These are phyloP conservation scores for Amphipyra berbera DNA, from an alignment of 2,888 invertebrate species.

Conservation along the genomic window DNA sequence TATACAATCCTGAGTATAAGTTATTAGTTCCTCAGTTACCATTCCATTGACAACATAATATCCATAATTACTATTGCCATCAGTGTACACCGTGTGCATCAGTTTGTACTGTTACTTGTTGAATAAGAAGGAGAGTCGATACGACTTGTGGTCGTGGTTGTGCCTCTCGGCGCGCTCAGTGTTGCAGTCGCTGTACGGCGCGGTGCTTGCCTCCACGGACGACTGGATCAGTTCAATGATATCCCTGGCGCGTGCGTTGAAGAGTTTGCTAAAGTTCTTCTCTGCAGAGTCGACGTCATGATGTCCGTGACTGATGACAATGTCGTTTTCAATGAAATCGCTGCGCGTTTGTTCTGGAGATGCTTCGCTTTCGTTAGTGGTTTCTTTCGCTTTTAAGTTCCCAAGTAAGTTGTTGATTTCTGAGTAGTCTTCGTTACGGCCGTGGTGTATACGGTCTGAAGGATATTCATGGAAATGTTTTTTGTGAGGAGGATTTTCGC, in stretches of 20 bases:
- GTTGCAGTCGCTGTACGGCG: neutral
- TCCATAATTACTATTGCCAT: no score
- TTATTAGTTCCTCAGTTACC: no score
- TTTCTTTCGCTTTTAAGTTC: neutral
- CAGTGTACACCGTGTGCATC: no score
- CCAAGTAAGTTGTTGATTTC: neutral
- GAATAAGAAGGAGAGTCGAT: conserved; percentile 42
- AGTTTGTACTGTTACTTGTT: conserved; percentile 30
- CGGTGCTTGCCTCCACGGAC: conserved; percentile 28
- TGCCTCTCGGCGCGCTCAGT: neutral
- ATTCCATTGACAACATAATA: no score
- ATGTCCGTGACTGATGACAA: conserved; percentile 23
- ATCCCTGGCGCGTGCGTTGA: conserved; percentile 8
- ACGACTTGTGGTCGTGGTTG: conserved; percentile 45
- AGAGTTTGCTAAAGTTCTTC: conserved; percentile 23
- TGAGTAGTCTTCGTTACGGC: neutral
- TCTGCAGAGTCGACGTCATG: conserved; percentile 19
- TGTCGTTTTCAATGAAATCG: conserved; percentile 15
- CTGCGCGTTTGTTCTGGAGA: neutral
- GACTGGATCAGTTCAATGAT: conserved; percentile 35
- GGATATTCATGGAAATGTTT: neutral
- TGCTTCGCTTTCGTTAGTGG: neutral
- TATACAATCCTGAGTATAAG: no score
- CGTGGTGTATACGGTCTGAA: neutral
- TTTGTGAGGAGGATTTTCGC: no score